Conservation (phyloP, 2,113 vertebrate species). For the Eidolon helvum region DNA sequence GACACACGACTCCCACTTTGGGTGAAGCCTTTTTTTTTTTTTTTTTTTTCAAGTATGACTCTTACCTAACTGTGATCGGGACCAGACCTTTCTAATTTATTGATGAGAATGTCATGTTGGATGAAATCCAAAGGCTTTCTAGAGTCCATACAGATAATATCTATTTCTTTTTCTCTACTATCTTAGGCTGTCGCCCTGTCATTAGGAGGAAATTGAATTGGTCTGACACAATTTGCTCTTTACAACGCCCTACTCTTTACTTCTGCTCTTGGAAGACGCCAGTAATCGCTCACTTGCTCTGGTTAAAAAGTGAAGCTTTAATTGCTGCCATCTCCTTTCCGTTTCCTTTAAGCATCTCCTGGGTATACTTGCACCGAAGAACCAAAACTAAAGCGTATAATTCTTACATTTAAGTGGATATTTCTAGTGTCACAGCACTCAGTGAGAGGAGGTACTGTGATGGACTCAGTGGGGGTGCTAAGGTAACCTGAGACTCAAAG, state of each 20-base stretch:
- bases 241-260: neutral
- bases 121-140: slow-evolving; percentile 26
- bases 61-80: neutral
- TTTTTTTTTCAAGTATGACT: neutral
- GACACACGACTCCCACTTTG: neutral
- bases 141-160: neutral
- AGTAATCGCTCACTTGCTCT: neutral
- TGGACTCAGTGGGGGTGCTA: neutral
- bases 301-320: neutral
- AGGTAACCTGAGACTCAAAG: neutral
- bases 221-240: neutral
- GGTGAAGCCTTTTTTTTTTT: neutral
- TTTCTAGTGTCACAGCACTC: neutral
- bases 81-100: neutral
- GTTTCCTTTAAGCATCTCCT: neutral
- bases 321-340: neutral
- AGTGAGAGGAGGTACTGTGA: neutral
- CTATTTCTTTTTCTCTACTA: neutral
- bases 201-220: neutral
- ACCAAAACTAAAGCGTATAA: neutral
- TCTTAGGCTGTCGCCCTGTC: neutral
- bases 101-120: neutral
- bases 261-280: neutral
- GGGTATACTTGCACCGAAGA: neutral
- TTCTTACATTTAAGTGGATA: neutral